Evolutionary conservation across 2,113 vertebrate genomes (phyloP), one percentile per base, ranked within the genome.

Genomic region (Emydura subglobosa): DNA sequence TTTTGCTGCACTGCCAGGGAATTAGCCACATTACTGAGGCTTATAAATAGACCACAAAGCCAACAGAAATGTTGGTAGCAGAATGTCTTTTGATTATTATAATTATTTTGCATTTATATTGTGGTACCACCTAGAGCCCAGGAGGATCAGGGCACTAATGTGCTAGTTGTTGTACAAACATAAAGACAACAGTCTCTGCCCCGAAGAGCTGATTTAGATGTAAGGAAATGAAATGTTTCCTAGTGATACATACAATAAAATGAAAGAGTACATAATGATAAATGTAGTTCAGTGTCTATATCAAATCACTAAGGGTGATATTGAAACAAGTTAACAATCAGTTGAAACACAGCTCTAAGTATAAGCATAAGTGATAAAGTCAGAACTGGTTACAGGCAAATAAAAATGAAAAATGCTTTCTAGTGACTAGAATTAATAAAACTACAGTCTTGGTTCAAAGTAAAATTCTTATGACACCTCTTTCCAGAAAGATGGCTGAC

Each of bases 41-140:
- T 97, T 27, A 61, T 17, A 50, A 76, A 21, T 61, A 50, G 89
- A 29, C 22, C 53, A 49, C 93, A 84, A 93, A 65, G 47, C 39
- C 44, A 78, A 10, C 16, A 88, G 53, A 47, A 31, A 85, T 93
- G n/a, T 65, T 94, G 85, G 47, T 22, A 83, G 61, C 78, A 83
- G 53, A 92, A 72, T 72, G 7, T 72, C 91, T 81, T 94, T 24
- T n/a, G 8, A 74, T 95, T 92, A 82, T 85, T 68, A 54, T 92
- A 82, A 88, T 72, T 90, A 85, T 89, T 95, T 50, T 83, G 80
- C 82, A 84, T 9, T 86, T 86, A 24, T 24, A 65, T 50, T 90
- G 81, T 53, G 80, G 89, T 34, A 86, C 87, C 22, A 74, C 5
- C 11, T 42, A 25, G 5, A 76, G 11, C 10, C 42, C 42, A 24